phyloP scores from a whole-genome alignment of 2,797 vertebrate species.

The Schizothorax lantsangensis region DNA sequence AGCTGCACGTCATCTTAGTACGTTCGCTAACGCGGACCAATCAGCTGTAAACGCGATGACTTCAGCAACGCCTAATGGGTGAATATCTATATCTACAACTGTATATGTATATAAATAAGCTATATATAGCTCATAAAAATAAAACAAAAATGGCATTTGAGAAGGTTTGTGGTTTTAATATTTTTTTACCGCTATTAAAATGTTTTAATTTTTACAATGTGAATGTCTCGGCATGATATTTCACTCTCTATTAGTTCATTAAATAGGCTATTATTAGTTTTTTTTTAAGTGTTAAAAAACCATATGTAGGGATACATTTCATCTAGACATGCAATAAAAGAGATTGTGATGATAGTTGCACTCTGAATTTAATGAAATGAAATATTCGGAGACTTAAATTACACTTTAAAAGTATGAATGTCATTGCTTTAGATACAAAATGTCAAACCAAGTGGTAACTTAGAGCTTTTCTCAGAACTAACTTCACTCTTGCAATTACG shows the following conservation, averaged over 20 bases:
- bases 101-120: neutral
- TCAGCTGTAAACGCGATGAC: constrained; percentile 1
- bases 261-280: too few relatives aligned
- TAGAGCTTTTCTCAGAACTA: neutral
- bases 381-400: neutral
- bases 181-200: neutral
- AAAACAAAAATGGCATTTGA: neutral
- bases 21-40: constrained; percentile 7
- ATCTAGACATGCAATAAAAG: neutral
- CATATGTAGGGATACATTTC: too few relatives aligned
- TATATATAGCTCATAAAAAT: neutral
- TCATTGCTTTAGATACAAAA: neutral
- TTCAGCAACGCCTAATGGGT: neutral
- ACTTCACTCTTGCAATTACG: neutral
- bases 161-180: neutral
- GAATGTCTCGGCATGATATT: too few relatives aligned
- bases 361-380: neutral
- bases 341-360: neutral
- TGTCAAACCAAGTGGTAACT: neutral
- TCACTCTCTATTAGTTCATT: too few relatives aligned
- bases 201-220: too few relatives aligned
- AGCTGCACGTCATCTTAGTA: neutral
- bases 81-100: neutral
- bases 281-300: too few relatives aligned
- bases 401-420: neutral